phyloP scores from a whole-genome alignment of 2,113 vertebrate species.

The Callipepla californica region DNA sequence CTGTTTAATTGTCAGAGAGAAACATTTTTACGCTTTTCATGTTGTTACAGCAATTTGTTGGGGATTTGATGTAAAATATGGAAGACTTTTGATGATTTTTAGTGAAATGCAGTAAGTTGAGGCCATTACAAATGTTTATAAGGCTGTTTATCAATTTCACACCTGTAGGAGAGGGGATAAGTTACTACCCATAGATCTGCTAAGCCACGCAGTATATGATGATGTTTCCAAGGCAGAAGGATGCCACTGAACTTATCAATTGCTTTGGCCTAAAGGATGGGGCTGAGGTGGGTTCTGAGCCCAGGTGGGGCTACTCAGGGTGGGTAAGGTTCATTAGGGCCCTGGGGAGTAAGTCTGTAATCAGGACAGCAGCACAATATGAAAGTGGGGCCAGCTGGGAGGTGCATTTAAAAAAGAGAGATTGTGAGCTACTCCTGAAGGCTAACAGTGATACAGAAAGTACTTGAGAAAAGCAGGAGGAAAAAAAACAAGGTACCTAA shows the following conservation, averaged over 20 bases:
- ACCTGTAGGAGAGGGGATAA: not conserved
- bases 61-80: not conserved
- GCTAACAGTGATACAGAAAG: rapidly evolving
- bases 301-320: not conserved
- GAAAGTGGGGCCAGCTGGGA: rapidly evolving
- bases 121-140: not conserved
- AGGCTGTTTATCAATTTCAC: not conserved
- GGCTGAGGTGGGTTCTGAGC: rapidly evolving
- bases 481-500: not conserved
- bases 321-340: not conserved
- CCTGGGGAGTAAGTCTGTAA: not conserved
- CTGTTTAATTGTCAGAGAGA: not conserved
- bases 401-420: rapidly evolving
- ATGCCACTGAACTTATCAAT: not conserved
- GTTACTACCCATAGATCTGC: not conserved
- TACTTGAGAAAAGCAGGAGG: not conserved
- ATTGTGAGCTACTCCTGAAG: rapidly evolving
- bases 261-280: not conserved
- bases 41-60: not conserved
- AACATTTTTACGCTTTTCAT: not conserved
- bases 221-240: not conserved
- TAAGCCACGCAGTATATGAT: not conserved
- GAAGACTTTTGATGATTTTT: not conserved
- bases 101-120: not conserved
- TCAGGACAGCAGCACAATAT: not conserved